Conservation (phyloP, 1,140 invertebrate genomes). For the Grapholita molesta region DNA sequence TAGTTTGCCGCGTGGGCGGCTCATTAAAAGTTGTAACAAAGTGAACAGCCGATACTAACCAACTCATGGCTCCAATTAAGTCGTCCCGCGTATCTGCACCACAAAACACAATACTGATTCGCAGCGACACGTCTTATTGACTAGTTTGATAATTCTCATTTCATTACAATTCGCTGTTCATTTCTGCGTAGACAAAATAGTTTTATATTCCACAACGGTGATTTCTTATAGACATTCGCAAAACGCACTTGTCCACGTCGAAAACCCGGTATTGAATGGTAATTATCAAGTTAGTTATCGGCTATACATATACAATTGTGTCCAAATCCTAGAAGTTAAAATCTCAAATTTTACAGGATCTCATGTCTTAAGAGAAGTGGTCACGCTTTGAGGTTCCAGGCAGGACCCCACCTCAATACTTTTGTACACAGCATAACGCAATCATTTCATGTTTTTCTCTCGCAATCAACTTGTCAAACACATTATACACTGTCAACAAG, state of each 20-base stretch:
- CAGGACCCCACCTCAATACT: not conserved
- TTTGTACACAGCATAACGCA: not conserved
- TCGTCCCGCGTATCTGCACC: not conserved
- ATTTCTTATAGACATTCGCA: not conserved
- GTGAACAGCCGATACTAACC: not conserved
- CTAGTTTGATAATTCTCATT: not conserved
- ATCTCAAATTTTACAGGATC: not conserved
- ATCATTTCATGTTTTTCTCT: constrained; percentile 17
- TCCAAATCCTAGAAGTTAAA: not conserved
- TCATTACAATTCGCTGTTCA: not conserved
- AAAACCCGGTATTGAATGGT: not conserved
- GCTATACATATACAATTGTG: not conserved
- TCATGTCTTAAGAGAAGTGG: not conserved
- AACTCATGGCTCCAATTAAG: not conserved
- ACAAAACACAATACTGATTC: not conserved
- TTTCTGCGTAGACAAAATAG: not conserved
- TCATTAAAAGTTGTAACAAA: not conserved
- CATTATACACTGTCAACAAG: constrained; percentile 11
- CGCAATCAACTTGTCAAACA: not conserved
- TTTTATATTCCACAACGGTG: not conserved
- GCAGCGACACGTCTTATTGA: not conserved
- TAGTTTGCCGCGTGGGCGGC: not conserved
- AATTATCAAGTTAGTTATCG: not conserved
- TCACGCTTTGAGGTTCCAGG: not conserved
- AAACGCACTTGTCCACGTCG: not conserved